Conservation (phyloP, 2,113 vertebrate genomes). For the Peromyscus californicus region DNA sequence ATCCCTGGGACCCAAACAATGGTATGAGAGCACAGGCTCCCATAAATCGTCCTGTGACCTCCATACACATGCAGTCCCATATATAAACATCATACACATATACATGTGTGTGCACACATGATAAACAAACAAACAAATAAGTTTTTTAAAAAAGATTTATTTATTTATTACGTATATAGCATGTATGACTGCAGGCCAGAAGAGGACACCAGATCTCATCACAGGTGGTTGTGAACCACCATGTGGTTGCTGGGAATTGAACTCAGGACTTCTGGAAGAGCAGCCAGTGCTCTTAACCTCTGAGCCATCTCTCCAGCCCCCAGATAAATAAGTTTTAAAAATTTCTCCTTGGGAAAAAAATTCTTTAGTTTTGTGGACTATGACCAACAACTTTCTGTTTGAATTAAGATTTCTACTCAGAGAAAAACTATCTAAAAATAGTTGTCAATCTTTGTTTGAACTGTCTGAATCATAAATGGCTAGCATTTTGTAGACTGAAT, state of each 20-base stretch:
- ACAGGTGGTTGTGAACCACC: no score
- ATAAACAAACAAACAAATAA: neutral
- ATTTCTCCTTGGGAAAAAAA: neutral
- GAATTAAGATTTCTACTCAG: constrained; percentile 3
- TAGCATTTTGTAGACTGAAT: neutral
- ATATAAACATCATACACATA: neutral
- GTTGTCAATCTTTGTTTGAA: neutral
- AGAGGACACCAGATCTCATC: no score
- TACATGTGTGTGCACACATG: no score
- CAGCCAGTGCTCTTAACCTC: no score
- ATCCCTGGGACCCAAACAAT: neutral
- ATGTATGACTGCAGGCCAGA: no score
- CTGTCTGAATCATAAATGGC: neutral
- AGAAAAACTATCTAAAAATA: neutral
- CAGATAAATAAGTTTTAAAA: neutral
- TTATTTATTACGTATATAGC: no score
- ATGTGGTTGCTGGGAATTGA: no score
- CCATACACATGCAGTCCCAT: no score
- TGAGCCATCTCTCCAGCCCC: no score
- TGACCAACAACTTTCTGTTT: neutral
- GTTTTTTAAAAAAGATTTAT: no score
- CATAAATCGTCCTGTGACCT: neutral
- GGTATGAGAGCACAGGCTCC: no score
- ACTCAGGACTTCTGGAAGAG: no score
- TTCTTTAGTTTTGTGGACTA: constrained; percentile 11